phyloP scores from a whole-genome alignment of 2,888 invertebrate species.

The Apamea monoglypha region DNA sequence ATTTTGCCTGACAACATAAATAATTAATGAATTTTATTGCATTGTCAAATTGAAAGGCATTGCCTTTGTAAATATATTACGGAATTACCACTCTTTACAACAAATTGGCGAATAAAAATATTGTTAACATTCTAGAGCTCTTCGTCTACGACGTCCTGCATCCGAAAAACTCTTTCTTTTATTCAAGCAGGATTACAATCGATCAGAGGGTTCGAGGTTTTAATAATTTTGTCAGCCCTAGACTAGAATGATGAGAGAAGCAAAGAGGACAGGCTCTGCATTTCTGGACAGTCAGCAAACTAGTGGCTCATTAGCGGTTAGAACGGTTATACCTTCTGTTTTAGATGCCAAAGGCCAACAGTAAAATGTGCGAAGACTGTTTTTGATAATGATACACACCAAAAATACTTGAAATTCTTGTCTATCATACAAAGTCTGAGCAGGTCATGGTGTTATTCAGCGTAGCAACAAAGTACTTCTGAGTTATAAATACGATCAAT shows the following conservation, averaged over 20 bases:
- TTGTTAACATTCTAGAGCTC: neutral
- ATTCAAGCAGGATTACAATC: neutral
- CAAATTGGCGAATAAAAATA: neutral
- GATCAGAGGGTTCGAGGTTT: neutral
- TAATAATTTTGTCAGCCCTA: neutral
- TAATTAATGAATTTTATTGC: neutral
- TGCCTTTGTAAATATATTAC: neutral
- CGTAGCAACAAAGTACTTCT: conserved; percentile 26
- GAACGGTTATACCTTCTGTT: too few species aligned
- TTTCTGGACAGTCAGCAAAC: neutral
- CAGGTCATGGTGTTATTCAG: conserved; percentile 2
- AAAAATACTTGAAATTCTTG: neutral
- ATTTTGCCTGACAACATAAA: neutral
- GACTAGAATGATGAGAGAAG: neutral
- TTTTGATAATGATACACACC: neutral
- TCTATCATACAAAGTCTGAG: neutral
- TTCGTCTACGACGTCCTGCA: neutral
- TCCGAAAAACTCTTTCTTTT: neutral
- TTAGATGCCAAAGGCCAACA: neutral
- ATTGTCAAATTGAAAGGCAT: neutral
- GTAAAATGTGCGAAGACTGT: neutral
- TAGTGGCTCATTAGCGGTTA: neutral
- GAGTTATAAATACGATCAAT: conserved; percentile 50
- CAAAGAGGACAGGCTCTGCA: neutral
- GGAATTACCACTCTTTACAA: neutral